Evolutionary conservation across 35 echinoderm and acorn worm genomes (phyloP), one percentile per base, ranked within the genome.

Genomic region (Acanthaster planci): DNA sequence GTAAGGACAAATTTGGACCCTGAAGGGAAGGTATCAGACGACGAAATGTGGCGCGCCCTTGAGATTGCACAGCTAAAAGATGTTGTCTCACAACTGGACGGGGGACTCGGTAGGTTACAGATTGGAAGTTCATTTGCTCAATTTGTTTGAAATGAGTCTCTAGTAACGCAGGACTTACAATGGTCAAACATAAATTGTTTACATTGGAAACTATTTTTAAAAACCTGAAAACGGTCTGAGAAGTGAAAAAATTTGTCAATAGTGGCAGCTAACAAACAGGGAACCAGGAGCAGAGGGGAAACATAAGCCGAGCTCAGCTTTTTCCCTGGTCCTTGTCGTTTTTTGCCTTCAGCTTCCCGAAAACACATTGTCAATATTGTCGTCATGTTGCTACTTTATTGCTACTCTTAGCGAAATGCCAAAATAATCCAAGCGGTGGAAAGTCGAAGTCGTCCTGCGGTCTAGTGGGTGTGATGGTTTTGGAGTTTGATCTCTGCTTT

Each of bases 61-160:
- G 92, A 94, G 77, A 90, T 90, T 59, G 82, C 92, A 19, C 92
- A 94, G 58, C 39, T 94, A 44, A 94, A 90, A 68, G 42, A 64
- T 5, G 76, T 85, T 7, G 92, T 94, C 2, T 77, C 81, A 5
- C 60, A 94, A 27, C 81, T 94, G 14, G 77, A 79, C 23, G 44
- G 38, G 55, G 80, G 82, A 57, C 56, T 94, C 14, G 85, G 92
- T 94, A 89, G 85, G 34, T 10, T 12, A 29, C 14, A 72, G 0
- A 72, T 7, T 72, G 23, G 23, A 34, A 1, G 34, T 35, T 60
- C 19, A 60, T 35, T 31, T 14, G 30, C 26, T 27, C 5, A 26
- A 19, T 31, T 22, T 67, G 16, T 67, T 8, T n/a, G 3, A 22
- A 21, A 19, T 67, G 1, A n/a, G 1, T 56, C 8, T 0, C n/a